These are phyloP conservation scores for Tenthredo distinguenda DNA, from an alignment of 2,888 invertebrate genomes.

Conservation along the genomic window DNA sequence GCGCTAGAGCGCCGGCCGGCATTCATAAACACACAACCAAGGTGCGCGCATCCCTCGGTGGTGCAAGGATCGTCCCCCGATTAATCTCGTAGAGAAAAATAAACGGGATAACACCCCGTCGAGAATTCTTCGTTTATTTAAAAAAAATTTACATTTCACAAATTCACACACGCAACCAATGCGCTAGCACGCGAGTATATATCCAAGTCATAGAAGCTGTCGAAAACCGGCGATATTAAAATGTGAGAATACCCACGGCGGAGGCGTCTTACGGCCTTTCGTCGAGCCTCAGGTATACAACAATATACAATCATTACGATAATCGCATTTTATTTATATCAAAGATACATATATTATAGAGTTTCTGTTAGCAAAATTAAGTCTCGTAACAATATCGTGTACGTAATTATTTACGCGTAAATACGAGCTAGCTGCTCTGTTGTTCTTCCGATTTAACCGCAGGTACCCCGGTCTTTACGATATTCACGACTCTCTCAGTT, in stretches of 20 bases:
- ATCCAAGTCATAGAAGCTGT: not conserved
- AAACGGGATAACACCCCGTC: not conserved
- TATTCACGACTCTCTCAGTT: slow-evolving; percentile 70
- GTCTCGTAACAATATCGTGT: not conserved
- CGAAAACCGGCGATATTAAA: not conserved
- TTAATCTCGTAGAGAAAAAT: not conserved
- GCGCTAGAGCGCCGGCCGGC: slow-evolving; percentile 63
- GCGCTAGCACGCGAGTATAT: not conserved
- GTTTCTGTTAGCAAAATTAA: not conserved
- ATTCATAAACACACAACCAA: slow-evolving; percentile 72
- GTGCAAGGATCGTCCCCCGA: not conserved
- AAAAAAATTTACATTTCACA: not conserved
- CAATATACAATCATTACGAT: not conserved
- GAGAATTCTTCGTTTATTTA: not conserved
- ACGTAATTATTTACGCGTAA: not conserved
- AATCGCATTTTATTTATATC: too few relatives aligned
- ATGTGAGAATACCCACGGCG: slow-evolving; percentile 31
- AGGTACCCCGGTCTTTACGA: slow-evolving; percentile 72
- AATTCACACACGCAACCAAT: not conserved
- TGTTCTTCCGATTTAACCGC: slow-evolving; percentile 63
- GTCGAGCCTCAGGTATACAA: slow-evolving; percentile 37
- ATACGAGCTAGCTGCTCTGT: not conserved
- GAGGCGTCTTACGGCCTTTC: not conserved
- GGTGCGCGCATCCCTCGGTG: slow-evolving; percentile 49
- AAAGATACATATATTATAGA: too few relatives aligned